Base-by-base conservation (phyloP, 2,888 invertebrate genomes). In the Eretmocerus hayati region DNA sequence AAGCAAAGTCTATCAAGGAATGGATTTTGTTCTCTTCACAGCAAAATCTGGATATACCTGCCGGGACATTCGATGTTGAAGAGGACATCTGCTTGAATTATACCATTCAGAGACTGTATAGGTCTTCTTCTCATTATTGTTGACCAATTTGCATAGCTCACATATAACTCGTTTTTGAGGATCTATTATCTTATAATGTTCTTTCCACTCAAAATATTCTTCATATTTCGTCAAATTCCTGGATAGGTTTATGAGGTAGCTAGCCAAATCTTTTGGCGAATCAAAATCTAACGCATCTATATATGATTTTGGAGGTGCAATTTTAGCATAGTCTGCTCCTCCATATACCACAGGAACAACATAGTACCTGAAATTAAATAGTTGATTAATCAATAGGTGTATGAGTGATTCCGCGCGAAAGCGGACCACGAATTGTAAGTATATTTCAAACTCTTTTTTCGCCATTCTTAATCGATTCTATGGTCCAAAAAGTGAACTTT, bases 291-390 rank as follows among this genome's bases (percentile, higher is more conserved):
- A 76, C 2, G 81, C 82, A 65, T 85, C 78, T 46, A 85, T 81
- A 65, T 77, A 84, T 1, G 81, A 81, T 50, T 77, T 68, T 1
- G 77, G 77, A 0, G 84, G 84, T 2, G 81, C 74, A 36, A 78
- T 75, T 4, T 71, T 64, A 22, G 65, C 69, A 62, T 84, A 83
- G 62, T 84, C 78, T 32, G 77, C 78, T n/a, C 81, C 83, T 2
- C 84, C 83, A 72, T 81, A 82, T 6, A 82, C 83, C 4, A 84
- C 76, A 2, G 84, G 84, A 31, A 84, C 66, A 11, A 83, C 73
- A 56, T 78, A 46, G 47, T 64, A 58, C n/a, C 67, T 67, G 38
- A 2, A 53, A 50, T 9, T n/a, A n/a, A n/a, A n/a, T n/a, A n/a
- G n/a, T n/a, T n/a, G n/a, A n/a, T n/a, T n/a, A n/a, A n/a, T n/a